Base-by-base conservation (phyloP, 2,113 vertebrate genomes). In the Trogon melanurus region DNA sequence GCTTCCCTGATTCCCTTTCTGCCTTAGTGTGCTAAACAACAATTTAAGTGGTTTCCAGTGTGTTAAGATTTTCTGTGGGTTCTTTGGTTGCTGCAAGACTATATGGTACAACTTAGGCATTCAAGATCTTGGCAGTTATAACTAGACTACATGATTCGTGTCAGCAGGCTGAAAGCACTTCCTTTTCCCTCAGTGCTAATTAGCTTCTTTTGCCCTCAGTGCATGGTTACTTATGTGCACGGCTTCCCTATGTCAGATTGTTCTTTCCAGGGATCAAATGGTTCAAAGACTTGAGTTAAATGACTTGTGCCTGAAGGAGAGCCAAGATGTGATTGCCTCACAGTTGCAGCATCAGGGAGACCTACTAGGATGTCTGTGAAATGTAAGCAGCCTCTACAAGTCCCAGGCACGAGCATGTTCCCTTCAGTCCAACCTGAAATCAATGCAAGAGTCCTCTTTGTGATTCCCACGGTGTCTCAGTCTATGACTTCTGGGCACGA, bases 191-290 rank as follows among this genome's bases (percentile, higher is more conserved):
- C 17, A 1, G 16, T n/a, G 74, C 45, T 72, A 32, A 36, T 34
- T 26, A 83, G 45, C 30, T 91, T 34, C 53, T 65, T 79, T 62
- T 65, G 44, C 53, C 53, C 48, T 72, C 0, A 0, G 5, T 41
- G 23, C 41, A 5, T 1, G 3, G 44, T 50, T 79, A 27, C 81
- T 41, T n/a, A 3, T 1, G 4, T 53, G 48, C 7, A 0, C 6
- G 16, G 48, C 62, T 89, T 53, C 23, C 50, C 74, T 56, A 0
- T 13, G 7, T 45, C 56, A 17, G 30, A 11, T 38, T 45, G 38
- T 61, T 70, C 78, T 74, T 89, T 26, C 36, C 32, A 2, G 17
- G 16, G 27, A 60, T 65, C 45, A 36, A 4, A 20, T n/a, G 53
- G 38, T 44, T 89, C 54, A 34, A 34, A 83, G 79, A n/a, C 26